These are phyloP conservation scores for Panthera uncia DNA, from an alignment of 2,113 vertebrate species.

Conservation along the genomic window DNA sequence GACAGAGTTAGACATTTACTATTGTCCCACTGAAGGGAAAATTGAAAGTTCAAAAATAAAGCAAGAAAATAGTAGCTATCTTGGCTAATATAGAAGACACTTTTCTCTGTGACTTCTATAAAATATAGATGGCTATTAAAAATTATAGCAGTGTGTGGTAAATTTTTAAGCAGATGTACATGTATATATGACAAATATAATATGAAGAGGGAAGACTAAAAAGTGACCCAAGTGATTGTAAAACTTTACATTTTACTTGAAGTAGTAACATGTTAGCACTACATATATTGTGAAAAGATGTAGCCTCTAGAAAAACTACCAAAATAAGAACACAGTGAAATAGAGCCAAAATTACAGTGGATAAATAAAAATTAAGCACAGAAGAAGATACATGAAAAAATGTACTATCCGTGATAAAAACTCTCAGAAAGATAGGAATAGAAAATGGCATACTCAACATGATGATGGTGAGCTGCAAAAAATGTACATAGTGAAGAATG, in stretches of 20 bases:
- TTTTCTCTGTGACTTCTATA: neutral
- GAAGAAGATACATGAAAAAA: neutral
- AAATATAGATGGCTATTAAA: neutral
- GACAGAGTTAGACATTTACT: neutral
- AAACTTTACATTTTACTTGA: neutral
- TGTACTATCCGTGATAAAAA: neutral
- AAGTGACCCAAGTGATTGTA: neutral
- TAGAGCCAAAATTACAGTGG: neutral
- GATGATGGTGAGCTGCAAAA: neutral
- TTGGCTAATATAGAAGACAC: neutral
- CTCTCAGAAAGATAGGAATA: neutral
- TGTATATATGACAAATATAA: neutral
- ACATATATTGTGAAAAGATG: neutral
- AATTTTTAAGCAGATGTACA: neutral
- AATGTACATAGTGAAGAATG: neutral
- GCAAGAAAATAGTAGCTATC: neutral
- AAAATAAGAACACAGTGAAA: neutral
- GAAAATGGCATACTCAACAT: neutral
- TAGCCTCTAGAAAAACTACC: neutral
- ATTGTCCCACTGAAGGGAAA: neutral
- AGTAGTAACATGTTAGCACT: neutral
- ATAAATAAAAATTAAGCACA: neutral
- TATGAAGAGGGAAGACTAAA: neutral
- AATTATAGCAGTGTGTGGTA: too few species aligned
- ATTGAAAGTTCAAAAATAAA: neutral